phyloP scores from a whole-genome alignment of 2,888 invertebrate genomes.

The Macaria liturata region DNA sequence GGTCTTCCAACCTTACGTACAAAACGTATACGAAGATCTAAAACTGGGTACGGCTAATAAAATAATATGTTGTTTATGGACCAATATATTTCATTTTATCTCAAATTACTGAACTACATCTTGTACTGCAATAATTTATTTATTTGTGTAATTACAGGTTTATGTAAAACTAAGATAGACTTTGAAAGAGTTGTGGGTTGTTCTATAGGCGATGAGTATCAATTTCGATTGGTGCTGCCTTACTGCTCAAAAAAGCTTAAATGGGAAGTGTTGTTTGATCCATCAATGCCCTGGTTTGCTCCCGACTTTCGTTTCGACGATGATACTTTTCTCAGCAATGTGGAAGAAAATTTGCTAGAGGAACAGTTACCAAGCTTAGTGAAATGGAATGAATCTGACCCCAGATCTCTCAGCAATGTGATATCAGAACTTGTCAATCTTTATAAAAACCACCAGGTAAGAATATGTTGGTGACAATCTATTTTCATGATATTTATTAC shows the following conservation, averaged over 20 bases:
- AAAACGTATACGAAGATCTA: conserved; percentile 70
- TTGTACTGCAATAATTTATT: background rate
- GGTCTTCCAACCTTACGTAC: conserved; percentile 70
- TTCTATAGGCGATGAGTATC: conserved; percentile 66
- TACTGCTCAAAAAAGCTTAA: conserved; percentile 86
- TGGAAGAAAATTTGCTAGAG: conserved; percentile 79
- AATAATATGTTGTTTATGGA: too few relatives aligned
- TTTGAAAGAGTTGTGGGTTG: conserved; percentile 67
- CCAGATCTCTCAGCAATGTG: conserved; percentile 83
- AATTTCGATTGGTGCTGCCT: conserved; percentile 86
- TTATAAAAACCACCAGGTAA: conserved; percentile 86
- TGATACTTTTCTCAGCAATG: conserved; percentile 84
- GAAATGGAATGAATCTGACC: conserved; percentile 85
- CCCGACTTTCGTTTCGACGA: conserved; percentile 91
- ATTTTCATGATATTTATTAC: too few relatives aligned
- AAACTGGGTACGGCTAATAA: conserved; percentile 57
- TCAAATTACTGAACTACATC: background rate
- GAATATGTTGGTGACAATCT: conserved; percentile 4
- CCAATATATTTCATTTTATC: too few relatives aligned
- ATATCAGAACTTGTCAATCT: conserved; percentile 84
- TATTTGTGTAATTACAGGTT: conserved; percentile 48
- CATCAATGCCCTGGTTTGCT: conserved; percentile 84
- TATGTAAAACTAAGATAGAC: conserved; percentile 75
- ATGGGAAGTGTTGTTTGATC: conserved; percentile 89
- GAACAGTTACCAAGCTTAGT: conserved; percentile 83